Percentiles rank a stretch among this genome's conserved stretches.
Evolutionary conservation across 2,113 vertebrate genomes (phyloP).

Genomic region (Vicugna pacos): DNA sequence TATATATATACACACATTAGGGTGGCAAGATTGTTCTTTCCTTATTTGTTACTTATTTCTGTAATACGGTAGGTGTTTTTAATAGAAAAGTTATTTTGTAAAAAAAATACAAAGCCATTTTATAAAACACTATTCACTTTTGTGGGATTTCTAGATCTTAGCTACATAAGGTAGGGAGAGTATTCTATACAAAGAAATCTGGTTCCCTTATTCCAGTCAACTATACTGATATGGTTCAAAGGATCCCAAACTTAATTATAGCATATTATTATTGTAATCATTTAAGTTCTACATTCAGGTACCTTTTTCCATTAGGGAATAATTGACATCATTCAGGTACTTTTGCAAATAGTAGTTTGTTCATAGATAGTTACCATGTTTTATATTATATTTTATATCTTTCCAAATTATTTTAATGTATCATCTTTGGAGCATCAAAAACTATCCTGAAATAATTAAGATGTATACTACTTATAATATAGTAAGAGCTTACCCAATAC

Average conservation of each 20-base stretch:
- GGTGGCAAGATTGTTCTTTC: background rate
- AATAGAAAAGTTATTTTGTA: background rate
- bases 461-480: background rate
- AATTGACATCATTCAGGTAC: background rate
- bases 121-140: background rate
- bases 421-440: constrained; percentile 32
- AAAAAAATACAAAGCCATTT: background rate
- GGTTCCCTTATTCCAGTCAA: background rate
- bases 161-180: background rate
- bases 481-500: constrained; percentile 12
- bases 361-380: constrained; percentile 4
- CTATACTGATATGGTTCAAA: constrained; percentile 33
- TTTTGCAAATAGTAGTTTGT: constrained; percentile 37
- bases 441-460: constrained; percentile 31
- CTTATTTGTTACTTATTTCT: constrained; percentile 7
- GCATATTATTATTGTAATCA: background rate
- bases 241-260: background rate
- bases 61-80: background rate
- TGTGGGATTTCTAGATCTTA: constrained; percentile 14
- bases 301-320: background rate
- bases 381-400: background rate
- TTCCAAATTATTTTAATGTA: constrained; percentile 50
- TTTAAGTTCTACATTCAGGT: background rate
- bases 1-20: background rate
- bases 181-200: background rate